These are phyloP conservation scores for Oceanodroma leucorhoa DNA, from an alignment of 2,797 vertebrate genomes.

Conservation along the genomic window DNA sequence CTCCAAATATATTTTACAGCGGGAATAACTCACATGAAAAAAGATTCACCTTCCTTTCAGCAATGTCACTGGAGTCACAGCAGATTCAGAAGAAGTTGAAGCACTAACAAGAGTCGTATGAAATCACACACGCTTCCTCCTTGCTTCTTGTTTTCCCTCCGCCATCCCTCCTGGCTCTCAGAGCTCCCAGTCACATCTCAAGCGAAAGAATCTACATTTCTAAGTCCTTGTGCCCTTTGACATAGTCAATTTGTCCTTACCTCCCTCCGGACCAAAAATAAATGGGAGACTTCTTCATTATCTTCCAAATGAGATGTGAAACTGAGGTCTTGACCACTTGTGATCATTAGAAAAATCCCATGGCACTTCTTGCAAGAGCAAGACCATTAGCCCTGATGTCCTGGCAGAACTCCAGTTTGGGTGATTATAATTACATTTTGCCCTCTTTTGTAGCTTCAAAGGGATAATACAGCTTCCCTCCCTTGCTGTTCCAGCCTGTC, in stretches of 20 bases:
- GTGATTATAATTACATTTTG: constrained; percentile 55
- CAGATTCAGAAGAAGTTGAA: constrained; percentile 19
- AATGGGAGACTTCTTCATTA: constrained; percentile 68
- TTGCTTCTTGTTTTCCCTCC: neutral
- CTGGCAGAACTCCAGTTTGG: constrained; percentile 59
- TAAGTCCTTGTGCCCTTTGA: constrained; percentile 28
- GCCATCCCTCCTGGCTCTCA: neutral
- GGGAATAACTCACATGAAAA: constrained; percentile 51
- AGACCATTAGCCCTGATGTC: constrained; percentile 52
- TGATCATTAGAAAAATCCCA: constrained; percentile 64
- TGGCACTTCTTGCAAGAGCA: constrained; percentile 44
- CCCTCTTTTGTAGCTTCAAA: constrained; percentile 26
- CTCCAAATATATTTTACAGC: constrained; percentile 58
- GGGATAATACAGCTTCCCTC: neutral
- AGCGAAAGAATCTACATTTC: neutral
- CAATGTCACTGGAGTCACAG: constrained; percentile 62
- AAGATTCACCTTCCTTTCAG: constrained; percentile 69
- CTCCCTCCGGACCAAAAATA: constrained; percentile 53
- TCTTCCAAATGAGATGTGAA: constrained; percentile 70
- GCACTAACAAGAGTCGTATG: neutral
- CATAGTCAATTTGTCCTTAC: constrained; percentile 48
- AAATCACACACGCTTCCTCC: neutral
- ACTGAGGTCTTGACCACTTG: constrained; percentile 63
- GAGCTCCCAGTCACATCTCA: neutral
- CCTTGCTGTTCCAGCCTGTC: neutral